Evolutionary conservation across 2,113 vertebrate genomes (phyloP).

Genomic region (Grallaria varia): DNA sequence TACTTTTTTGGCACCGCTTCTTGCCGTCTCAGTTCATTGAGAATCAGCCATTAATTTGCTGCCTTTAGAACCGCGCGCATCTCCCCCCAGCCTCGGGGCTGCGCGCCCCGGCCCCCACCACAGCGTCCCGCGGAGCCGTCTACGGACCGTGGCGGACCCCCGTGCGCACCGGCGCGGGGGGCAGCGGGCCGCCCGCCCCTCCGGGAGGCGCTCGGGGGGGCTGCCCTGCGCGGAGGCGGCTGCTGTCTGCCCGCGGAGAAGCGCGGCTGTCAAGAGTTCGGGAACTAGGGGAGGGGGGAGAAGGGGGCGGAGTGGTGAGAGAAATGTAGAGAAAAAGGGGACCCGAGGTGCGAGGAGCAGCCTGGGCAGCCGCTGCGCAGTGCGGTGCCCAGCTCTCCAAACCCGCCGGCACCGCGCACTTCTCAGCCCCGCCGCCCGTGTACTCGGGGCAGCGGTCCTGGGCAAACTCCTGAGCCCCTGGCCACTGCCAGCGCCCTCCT

Average conservation of each 20-base stretch:
- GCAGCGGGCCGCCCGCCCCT: not conserved
- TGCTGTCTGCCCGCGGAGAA: not conserved
- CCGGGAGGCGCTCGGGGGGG: not conserved
- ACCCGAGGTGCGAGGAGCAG: not conserved
- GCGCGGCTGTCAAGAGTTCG: not conserved
- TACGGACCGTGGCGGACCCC: not conserved
- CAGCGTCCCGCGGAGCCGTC: not conserved
- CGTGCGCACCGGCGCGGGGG: not conserved
- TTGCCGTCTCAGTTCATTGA: constrained; percentile 24
- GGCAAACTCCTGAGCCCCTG: not conserved
- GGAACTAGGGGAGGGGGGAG: not conserved
- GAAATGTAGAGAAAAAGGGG: not conserved
- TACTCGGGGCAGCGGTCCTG: not conserved
- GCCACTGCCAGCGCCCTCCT: too few species aligned
- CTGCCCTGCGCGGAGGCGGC: not conserved
- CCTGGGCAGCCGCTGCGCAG: not conserved
- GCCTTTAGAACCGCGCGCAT: not conserved
- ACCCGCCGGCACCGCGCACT: not conserved
- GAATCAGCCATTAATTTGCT: not conserved
- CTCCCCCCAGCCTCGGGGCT: not conserved
- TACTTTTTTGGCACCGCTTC: constrained; percentile 28
- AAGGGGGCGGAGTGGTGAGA: not conserved
- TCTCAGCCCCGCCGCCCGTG: not conserved
- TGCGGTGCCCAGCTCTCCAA: not conserved
- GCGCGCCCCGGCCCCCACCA: not conserved